Conservation (phyloP, 2,888 invertebrate genomes). For the Stenodema calcarata region DNA sequence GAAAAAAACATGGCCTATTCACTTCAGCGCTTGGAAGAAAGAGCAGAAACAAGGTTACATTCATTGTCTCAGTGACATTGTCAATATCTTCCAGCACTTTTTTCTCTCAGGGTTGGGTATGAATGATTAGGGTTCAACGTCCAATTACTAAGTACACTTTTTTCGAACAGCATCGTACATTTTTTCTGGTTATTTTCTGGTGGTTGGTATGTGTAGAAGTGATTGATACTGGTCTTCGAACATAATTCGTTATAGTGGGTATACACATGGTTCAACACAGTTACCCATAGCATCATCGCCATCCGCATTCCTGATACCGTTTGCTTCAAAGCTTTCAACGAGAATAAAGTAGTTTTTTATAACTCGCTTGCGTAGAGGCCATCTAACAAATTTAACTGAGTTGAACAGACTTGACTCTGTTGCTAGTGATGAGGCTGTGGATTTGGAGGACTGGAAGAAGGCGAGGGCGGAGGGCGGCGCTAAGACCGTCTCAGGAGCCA, state of each 20-base stretch:
- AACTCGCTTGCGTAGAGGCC: conserved; percentile 14
- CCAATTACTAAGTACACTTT: no score
- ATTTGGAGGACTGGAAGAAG: conserved; percentile 75
- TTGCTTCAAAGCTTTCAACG: not conserved
- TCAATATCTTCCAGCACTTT: no score
- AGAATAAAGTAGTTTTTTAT: not conserved
- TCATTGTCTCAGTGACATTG: no score
- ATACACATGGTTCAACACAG: not conserved
- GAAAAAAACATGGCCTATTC: no score
- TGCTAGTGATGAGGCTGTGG: conserved; percentile 79
- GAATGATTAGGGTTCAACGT: no score
- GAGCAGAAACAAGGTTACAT: no score
- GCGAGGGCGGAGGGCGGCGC: conserved; percentile 68
- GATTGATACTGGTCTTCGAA: no score
- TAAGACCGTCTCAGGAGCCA: conserved; percentile 51
- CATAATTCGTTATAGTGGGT: not conserved
- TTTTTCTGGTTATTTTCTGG: no score
- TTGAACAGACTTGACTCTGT: conserved; percentile 48
- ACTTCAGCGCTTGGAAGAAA: no score
- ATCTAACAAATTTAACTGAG: not conserved
- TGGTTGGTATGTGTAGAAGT: no score
- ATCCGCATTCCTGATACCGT: not conserved
- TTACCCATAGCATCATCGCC: not conserved
- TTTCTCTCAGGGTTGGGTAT: no score
- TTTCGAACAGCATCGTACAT: no score